Base-by-base conservation (phyloP, 1,140 invertebrate genomes). In the Calephelis nemesis region DNA sequence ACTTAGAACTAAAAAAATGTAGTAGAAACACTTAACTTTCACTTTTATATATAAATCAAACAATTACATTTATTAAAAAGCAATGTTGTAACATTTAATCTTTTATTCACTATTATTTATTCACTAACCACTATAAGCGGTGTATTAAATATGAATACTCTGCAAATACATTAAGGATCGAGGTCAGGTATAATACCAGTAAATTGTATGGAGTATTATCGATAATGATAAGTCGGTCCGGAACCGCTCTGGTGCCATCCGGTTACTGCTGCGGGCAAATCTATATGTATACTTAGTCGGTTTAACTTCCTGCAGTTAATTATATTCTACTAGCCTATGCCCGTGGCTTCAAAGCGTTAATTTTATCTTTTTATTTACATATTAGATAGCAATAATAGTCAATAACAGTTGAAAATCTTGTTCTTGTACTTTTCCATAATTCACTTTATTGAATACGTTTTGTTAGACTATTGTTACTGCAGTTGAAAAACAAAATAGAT, bases 161-260 rank as follows among this genome's bases (percentile, higher is more conserved):
- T 12, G 70, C 67, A 54, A 54, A 54, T 54, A 54, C 15, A 54
- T 54, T 54, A 54, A 30, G 19, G 52, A 54, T 54, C 52, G 52
- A 54, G 50, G 50, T 54, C 50, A 54, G 50, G 50, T 54, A 54
- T 54, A 54, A 54, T 54, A 30, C 15, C 50, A 54, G 50, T 54
- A 54, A 54, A 54, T 54, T 72, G 73, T 78, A 71, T 70, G 65
- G 67, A 67, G 75, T 73, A 78, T 88, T 87, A 89, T 87, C 85
- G 79, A 68, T 68, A 67, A 68, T 83, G 87, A 87, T 89, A 89
- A 89, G 82, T 76, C 75, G 68, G 64, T 70, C 80, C 81, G 82
- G 84, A 84, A 79, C 73, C 77, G 11, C 10, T 30, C 67, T 71
- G 77, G 72, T 74, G 68, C 74, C 76, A 75, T 81, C 77, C 74